A percentile compares a stretch with the other conserved stretches of the same genome.
phyloP scores from a whole-genome alignment of 2,797 vertebrate species.

The Orestias chungarensis region DNA sequence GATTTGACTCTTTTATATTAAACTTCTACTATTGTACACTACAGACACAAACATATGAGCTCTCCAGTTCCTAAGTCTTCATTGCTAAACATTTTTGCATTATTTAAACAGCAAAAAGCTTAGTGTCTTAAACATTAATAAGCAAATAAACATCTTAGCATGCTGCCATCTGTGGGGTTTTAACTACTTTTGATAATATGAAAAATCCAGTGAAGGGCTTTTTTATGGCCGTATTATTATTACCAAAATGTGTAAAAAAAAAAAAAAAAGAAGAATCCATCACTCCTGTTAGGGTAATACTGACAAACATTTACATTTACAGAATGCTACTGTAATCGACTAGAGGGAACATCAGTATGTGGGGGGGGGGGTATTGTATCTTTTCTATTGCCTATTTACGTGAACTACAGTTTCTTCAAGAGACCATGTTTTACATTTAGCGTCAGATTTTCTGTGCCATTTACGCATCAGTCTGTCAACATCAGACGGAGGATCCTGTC shows the following conservation, averaged over 20 bases:
- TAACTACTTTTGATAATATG: neutral
- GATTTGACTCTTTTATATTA: neutral
- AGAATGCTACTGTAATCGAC: neutral
- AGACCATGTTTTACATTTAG: neutral
- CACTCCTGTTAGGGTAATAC: neutral
- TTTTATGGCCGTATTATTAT: neutral
- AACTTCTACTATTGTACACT: neutral
- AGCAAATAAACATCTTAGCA: no score
- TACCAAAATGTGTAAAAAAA: no score
- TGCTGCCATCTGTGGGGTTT: no score
- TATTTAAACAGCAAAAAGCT: neutral
- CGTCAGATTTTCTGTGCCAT: neutral
- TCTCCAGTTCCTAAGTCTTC: neutral
- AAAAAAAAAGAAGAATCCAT: no score
- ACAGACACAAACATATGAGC: neutral
- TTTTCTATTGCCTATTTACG: no score
- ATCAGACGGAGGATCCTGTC: slow-evolving; percentile 19
- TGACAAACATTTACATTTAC: neutral
- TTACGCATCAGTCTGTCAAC: slow-evolving; percentile 24
- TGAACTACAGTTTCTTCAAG: neutral
- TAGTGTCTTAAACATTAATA: neutral
- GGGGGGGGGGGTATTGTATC: no score
- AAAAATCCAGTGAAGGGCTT: neutral
- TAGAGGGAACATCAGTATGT: neutral
- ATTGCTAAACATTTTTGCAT: no score